These are phyloP conservation scores for Malurus leucopterus DNA, from an alignment of 2,797 vertebrate genomes.

Conservation along the genomic window DNA sequence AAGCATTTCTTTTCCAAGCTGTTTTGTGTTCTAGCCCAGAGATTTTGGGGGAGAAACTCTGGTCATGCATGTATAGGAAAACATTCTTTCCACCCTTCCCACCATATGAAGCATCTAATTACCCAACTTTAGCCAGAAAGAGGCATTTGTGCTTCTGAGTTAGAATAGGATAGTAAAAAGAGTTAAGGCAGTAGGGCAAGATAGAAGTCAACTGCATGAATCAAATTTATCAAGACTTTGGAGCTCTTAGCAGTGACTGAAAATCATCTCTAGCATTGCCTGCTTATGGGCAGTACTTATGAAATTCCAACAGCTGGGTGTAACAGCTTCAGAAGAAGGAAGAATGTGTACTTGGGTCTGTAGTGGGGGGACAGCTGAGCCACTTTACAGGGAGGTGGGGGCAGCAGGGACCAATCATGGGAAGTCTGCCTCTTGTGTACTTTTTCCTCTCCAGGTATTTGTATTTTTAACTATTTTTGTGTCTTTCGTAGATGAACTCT, in stretches of 20 bases:
- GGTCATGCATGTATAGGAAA: neutral
- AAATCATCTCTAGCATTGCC: neutral
- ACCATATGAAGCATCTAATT: neutral
- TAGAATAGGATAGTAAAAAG: neutral
- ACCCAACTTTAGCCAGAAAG: neutral
- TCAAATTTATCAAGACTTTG: neutral
- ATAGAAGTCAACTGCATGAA: neutral
- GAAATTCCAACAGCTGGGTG: neutral
- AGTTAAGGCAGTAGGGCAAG: neutral
- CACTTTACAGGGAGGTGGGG: neutral
- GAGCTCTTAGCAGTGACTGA: neutral
- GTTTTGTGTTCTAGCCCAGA: neutral
- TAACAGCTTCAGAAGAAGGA: neutral
- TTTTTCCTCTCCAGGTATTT: neutral
- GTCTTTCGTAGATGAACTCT: slow-evolving; percentile 86
- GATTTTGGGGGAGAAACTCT: neutral
- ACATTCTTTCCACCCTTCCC: neutral
- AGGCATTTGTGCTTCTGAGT: neutral
- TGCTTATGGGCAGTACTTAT: neutral
- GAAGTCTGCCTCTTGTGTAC: neutral
- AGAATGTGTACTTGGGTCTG: neutral
- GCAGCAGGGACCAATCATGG: rapidly evolving
- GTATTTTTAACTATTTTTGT: neutral
- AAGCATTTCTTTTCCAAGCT: neutral
- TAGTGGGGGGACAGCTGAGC: neutral